Base-by-base conservation (phyloP, 2,888 invertebrate genomes). In the Microchrysa polita region DNA sequence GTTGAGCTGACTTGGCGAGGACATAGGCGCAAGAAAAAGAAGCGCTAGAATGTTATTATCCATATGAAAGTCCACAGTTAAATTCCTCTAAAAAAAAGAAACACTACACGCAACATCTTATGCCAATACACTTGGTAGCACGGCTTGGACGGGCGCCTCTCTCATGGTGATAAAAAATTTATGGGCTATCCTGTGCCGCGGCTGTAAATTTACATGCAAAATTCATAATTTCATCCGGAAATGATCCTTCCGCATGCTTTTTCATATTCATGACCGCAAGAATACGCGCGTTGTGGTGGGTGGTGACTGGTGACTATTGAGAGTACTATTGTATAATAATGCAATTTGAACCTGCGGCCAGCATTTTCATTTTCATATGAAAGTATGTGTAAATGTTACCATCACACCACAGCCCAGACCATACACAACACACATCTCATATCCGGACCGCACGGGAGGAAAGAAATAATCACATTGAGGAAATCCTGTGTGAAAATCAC, bases 81-180 rank as follows among this genome's bases (percentile, higher is more conserved):
- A 61, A 42, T 16, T 16, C 22, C 20, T 14, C 65, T 44, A 20
- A 44, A 65, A 4, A 48, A 59, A 65, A n/a, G n/a, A n/a, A 42
- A 65, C 65, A 61, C 18, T 16, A 14, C 59, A 59, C 59, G 22
- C 59, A 59, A 14, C 59, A 23, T 59, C 23, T 34, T 34, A 34
- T 7, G 27, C 20, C 4, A 59, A 59, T n/a, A n/a, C n/a, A 7
- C 27, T 34, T 2, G 4, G 27, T 34, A 5, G 27, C 23, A n/a
- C n/a, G n/a, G n/a, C n/a, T n/a, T n/a, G n/a, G n/a, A n/a, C n/a
- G n/a, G 59, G 20, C 20, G 48, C 7, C 44, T 44, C 27, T 42
- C 65, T 65, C 10, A 20, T 23, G 23, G 59, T 44, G 65, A 65
- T 65, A 65, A 65, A 65, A 65, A 65, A 65, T 65, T 65, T 65